Evolutionary conservation across 2,113 vertebrate genomes (phyloP), one percentile per base, ranked within the genome.

Genomic region (Spilogale gracilis): DNA sequence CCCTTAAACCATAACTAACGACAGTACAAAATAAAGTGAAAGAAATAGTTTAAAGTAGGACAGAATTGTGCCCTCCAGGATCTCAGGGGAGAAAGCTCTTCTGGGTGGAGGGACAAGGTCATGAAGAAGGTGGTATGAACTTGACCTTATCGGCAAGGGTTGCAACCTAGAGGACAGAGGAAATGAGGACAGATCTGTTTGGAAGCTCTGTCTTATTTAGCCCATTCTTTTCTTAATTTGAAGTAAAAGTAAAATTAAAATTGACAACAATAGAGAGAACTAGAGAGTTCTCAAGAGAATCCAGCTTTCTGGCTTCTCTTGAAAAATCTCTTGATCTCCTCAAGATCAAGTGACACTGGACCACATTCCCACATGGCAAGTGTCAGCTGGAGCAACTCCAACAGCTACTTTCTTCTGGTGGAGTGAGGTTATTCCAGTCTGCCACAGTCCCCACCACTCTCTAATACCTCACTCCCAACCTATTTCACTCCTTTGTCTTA

Each of bases 311-410:
- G 38, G 32, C n/a, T 63, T 95, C n/a, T 95, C 90, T 82, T 86
- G 10, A 43, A 94, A 96, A 69, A 48, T 27, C n/a, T 79, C 67
- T 93, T 71, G 73, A 20, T 76, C 79, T 54, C 94, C 74, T 78
- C 56, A 61, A 90, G 50, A 90, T 56, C 6, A 60, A 65, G 56
- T 18, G 52, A 71, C 4, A 60, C 1, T 63, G 73, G 10, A 38
- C 2, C 25, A 30, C 50, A 52, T 87, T 80, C 20, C 60, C 60
- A 52, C 27, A 25, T 25, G 74, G 67, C 45, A 87, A 56, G 16
- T 38, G 10, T 61, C n/a, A 32, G 18, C 81, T 63, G 12, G 9
- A 92, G 43, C 25, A 61, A 63, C 14, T 9, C 27, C 0, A 60
- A n/a, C 6, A 32, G 65, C 21, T 32, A 27, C 32, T 54, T 25